Evolutionary conservation across 2,888 invertebrate genomes (phyloP), one percentile per base, ranked within the genome.

Genomic region (Byasa hedistus): DNA sequence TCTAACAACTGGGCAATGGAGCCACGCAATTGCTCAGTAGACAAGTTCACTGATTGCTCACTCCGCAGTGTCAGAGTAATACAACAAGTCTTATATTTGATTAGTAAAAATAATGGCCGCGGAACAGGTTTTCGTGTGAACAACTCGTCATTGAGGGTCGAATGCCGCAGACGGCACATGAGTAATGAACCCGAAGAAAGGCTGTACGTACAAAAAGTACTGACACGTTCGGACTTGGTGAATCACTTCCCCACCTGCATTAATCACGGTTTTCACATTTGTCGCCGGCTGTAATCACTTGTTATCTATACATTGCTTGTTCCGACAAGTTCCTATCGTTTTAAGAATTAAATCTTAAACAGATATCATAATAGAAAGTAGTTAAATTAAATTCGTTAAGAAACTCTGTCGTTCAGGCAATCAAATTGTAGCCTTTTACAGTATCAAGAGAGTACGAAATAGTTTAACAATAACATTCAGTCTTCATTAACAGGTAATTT

Each of bases 91-190:
- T 23, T 60, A 55, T 66, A 66, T 67, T 67, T 67, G 60, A 64
- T 67, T 67, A 67, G 59, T 56, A 63, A 64, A 67, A 67, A 66
- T 62, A 63, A 66, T 59, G 60, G 52, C 56, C 59, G 51, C 17
- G 51, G 56, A 67, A 67, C 67, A 56, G 64, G 67, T 64, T 67
- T 63, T 56, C 67, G 64, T 67, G 66, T 59, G 66, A 66, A 66
- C 52, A 22, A 32, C 27, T 15, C 64, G 67, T 63, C 67, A 67
- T 64, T 63, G 67, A 59, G 63, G 63, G 67, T 61, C 66, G 62
- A 58, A 52, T 61, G 66, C 52, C 66, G 58, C 52, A 48, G 61
- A 64, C 58, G 44, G 22, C 61, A 21, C 52, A 57, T 62, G 58
- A 65, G 65, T 57, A 66, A 61, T 61, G 65, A 57, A 66, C 65